phyloP scores from a whole-genome alignment of 2,113 vertebrate species.

The Taxidea taxus region DNA sequence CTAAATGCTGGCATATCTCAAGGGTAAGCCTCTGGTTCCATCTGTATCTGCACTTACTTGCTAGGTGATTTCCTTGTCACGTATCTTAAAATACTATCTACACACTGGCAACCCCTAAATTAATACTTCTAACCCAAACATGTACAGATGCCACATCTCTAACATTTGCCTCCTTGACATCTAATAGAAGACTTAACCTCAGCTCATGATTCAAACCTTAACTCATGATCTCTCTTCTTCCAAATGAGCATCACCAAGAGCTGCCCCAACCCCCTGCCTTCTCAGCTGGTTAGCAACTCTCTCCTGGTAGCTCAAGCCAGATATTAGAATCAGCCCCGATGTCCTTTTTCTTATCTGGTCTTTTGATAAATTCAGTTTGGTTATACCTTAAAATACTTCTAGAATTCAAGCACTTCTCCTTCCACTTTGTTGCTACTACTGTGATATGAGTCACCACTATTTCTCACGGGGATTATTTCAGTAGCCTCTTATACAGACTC shows the following conservation, averaged over 20 bases:
- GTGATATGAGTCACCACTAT: not conserved
- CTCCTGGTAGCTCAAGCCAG: not conserved
- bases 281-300: not conserved
- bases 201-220: not conserved
- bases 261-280: not conserved
- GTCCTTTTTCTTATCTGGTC: not conserved
- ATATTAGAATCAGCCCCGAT: not conserved
- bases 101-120: not conserved
- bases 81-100: not conserved
- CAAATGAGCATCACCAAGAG: not conserved
- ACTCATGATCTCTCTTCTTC: not conserved
- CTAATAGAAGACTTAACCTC: not conserved
- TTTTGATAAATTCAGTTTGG: not conserved
- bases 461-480: not conserved
- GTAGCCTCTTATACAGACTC: not conserved
- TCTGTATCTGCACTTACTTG: not conserved
- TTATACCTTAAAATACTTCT: not conserved
- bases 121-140: not conserved
- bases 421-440: not conserved
- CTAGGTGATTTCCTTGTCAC: not conserved
- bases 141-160: not conserved
- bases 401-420: not conserved
- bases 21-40: not conserved
- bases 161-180: not conserved
- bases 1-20: not conserved